Evolutionary conservation across 2,797 vertebrate genomes (phyloP).

Genomic region (Pachyuromys duprasi): DNA sequence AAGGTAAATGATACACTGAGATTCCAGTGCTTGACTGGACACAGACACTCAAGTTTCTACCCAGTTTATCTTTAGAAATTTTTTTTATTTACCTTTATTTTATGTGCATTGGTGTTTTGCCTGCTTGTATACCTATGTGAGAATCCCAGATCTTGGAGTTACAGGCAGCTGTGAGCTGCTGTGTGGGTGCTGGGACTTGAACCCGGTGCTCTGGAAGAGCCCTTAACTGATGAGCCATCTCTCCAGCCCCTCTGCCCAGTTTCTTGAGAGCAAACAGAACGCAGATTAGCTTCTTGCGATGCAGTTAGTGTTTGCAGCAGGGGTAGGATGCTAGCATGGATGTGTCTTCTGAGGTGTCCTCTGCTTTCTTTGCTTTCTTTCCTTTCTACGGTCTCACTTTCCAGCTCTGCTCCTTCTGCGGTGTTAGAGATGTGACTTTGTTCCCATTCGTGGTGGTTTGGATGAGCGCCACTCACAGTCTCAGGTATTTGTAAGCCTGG

Average conservation of each 20-base stretch:
- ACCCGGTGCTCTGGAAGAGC: too few species aligned
- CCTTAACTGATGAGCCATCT: too few species aligned
- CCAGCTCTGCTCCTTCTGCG: not conserved
- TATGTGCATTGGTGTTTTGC: too few species aligned
- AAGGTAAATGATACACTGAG: not conserved
- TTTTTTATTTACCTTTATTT: too few species aligned
- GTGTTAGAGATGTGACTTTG: not conserved
- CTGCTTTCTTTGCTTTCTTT: not conserved
- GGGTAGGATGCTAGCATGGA: not conserved
- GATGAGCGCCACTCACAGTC: not conserved
- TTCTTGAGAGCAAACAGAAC: not conserved
- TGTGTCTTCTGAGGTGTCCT: not conserved
- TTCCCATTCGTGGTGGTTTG: not conserved
- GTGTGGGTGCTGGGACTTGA: too few species aligned
- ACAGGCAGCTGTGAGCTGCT: too few species aligned
- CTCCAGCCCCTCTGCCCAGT: not conserved
- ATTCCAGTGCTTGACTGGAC: not conserved
- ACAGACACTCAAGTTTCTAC: not conserved
- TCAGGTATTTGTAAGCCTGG: not conserved
- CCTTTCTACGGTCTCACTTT: not conserved
- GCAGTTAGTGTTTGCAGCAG: not conserved
- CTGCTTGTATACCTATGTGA: too few species aligned
- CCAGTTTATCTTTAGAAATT: too few species aligned
- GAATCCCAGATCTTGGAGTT: too few species aligned
- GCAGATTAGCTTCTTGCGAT: not conserved